A percentile compares a stretch with the other conserved stretches of the same genome.
Evolutionary conservation across 2,888 invertebrate species (phyloP).

Genomic region (Ryuthela nishihirai): DNA sequence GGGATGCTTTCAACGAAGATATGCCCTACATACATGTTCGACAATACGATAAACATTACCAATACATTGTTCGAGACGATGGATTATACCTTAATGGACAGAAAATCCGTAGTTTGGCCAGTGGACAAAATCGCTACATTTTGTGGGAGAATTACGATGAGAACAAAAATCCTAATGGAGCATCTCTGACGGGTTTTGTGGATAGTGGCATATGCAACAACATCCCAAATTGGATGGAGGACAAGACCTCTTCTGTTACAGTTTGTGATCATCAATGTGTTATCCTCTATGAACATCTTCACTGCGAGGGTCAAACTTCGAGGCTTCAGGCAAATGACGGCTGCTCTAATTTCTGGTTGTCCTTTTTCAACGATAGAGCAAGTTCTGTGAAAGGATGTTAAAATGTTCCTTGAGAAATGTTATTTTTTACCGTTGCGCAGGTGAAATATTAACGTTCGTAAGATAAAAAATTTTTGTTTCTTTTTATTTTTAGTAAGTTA

Average conservation of each 20-base stretch:
- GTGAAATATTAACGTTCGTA: too few relatives aligned
- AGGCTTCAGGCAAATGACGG: not conserved
- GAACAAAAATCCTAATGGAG: not conserved
- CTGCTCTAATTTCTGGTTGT: slow-evolving; percentile 9
- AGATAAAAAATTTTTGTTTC: too few relatives aligned
- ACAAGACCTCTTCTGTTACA: not conserved
- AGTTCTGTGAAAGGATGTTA: slow-evolving; percentile 27
- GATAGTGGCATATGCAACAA: not conserved
- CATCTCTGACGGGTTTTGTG: not conserved
- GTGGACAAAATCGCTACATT: not conserved
- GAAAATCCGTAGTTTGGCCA: not conserved
- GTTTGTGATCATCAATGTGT: not conserved
- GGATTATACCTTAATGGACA: not conserved
- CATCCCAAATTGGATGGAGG: not conserved
- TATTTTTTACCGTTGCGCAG: too few relatives aligned
- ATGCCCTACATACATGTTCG: not conserved
- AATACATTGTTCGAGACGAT: not conserved
- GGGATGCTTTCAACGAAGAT: not conserved
- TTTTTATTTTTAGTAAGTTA: too few relatives aligned
- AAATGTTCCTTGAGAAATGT: too few relatives aligned
- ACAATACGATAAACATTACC: not conserved
- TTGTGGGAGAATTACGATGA: not conserved
- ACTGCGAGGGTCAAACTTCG: not conserved
- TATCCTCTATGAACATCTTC: not conserved
- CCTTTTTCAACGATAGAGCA: slow-evolving; percentile 3